Base-by-base conservation (phyloP, 2,888 invertebrate genomes). In the Empis livida region DNA sequence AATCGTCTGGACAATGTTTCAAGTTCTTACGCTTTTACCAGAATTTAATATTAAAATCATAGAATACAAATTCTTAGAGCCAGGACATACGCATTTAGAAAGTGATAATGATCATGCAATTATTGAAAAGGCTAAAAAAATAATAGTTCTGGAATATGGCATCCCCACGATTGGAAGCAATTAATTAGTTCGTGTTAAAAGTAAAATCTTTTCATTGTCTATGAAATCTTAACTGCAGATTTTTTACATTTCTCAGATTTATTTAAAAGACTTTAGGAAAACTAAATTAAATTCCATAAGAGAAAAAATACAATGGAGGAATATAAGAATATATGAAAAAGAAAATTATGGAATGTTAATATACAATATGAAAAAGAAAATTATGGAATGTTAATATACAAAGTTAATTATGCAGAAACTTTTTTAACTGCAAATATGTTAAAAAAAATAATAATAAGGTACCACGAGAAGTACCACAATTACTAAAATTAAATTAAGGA, bases 1-100 rank as follows among this genome's bases (percentile, higher is more conserved):
- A 30, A 47, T 49, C 45, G 44, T 51, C 27, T 38, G 42, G 10
- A 44, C 49, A 38, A 54, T 52, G 51, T 51, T 47, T 43, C 15
- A 16, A 39, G 10, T 11, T 16, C 5, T 16, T 3, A 5, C 16
- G 2, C 10, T 15, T 32, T 32, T 9, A 39, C 3, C 4, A 5
- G 10, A 17, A 8, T 10, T 16, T 10, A 16, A 16, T 10, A 9
- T 16, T 16, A 3, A 15, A 39, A 15, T 16, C 6, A 39, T 39
- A 16, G 39, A 39, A 5, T 17, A 39, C 11, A 39, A 39, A 11
- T 39, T 39, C 11, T 17, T 39, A 39, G 39, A 3, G 16, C 39
- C 39, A 9, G 39, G 39, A 10, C 38, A 38, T 10, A 38, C 38
- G 5, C 38, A 38, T 14, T n/a, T 38, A 14, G 38, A 38, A 15